A percentile compares a stretch with the other conserved stretches of the same genome.
Evolutionary conservation across 2,888 invertebrate genomes (phyloP).

Genomic region (Agriopis leucophaearia): DNA sequence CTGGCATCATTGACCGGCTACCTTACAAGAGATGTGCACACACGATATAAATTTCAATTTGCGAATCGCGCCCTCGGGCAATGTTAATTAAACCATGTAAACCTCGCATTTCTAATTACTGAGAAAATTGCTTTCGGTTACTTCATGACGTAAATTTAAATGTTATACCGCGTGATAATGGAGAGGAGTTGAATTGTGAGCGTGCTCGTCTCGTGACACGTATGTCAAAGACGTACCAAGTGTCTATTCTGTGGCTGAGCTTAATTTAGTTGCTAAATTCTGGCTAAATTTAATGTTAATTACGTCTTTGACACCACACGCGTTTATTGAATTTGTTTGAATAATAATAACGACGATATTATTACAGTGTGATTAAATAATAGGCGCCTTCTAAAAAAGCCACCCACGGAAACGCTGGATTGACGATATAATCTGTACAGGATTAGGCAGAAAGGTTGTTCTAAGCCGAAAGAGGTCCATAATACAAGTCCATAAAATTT

Average conservation of each 20-base stretch:
- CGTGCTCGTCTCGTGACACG: slow-evolving; percentile 9
- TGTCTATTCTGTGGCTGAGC: slow-evolving; percentile 1
- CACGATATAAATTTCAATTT: slow-evolving; percentile 48
- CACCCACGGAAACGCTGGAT: no score
- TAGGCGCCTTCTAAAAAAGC: not conserved
- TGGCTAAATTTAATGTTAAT: no score
- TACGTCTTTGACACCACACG: no score
- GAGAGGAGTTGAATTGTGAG: slow-evolving; percentile 23
- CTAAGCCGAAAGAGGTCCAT: no score
- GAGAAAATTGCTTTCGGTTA: slow-evolving; percentile 46
- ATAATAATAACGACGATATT: not conserved
- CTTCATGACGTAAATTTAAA: slow-evolving; percentile 41
- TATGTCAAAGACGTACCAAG: slow-evolving; percentile 5
- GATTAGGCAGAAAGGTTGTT: no score
- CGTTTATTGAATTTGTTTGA: not conserved
- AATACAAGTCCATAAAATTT: no score
- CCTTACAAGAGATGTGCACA: slow-evolving; percentile 31
- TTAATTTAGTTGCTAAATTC: slow-evolving; percentile 7
- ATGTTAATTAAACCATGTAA: slow-evolving; percentile 48
- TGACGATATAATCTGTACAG: no score
- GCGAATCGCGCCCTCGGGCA: slow-evolving; percentile 37
- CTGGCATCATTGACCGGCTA: slow-evolving; percentile 33
- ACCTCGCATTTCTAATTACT: slow-evolving; percentile 48
- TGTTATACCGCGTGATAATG: slow-evolving; percentile 37
- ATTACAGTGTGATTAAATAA: not conserved